Evolutionary conservation across 2,797 vertebrate species (phyloP), one percentile per base, ranked within the genome.

Genomic region (Chiroxiphia lanceolata): DNA sequence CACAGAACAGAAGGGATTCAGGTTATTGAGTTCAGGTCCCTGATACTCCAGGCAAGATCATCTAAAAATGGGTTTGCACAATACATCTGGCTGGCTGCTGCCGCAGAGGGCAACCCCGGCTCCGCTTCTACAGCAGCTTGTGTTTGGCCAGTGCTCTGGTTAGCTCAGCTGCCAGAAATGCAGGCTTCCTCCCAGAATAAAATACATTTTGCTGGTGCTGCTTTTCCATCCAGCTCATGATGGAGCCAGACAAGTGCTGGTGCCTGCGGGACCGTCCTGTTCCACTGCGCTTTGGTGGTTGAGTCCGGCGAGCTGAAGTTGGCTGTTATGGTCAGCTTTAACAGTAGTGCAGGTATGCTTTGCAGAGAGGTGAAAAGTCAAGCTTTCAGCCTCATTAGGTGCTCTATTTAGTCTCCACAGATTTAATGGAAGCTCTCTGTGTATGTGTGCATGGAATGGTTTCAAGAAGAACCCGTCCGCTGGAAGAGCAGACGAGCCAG

Each of bases 401-500:
- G 31, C 51, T 81, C 27, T 71, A 3, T 51, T 84, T 56, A 68
- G 29, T 87, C 71, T 56, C 85, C 42, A 5, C 82, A 51, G 59
- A 31, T 96, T 50, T 59, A 63, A 69, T 69, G 89, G 57, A 87
- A 95, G 48, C 65, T 85, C 57, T 75, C 79, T 63, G 81, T 44
- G 12, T 27, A 3, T 34, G 36, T 29, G 54, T 85, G 69, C 13
- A 11, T 87, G 90, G 93, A 96, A 38, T 3, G 6, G 90, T 92
- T 94, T 96, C 65, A 53, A 93, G 74, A 87, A 60, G 93, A 89
- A 88, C 60, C 11, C 54, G 83, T 96, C 83, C 94, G 20, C 77
- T 95, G 69, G 74, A 96, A 94, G 95, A 93, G 86, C 78, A 75
- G 95, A 94, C 89, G 93, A 94, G 92, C 76, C 77, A 85, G 40